Percentiles rank a stretch among this genome's conserved stretches.
Evolutionary conservation across 2,888 invertebrate genomes (phyloP).

Genomic region (Myopa testacea): DNA sequence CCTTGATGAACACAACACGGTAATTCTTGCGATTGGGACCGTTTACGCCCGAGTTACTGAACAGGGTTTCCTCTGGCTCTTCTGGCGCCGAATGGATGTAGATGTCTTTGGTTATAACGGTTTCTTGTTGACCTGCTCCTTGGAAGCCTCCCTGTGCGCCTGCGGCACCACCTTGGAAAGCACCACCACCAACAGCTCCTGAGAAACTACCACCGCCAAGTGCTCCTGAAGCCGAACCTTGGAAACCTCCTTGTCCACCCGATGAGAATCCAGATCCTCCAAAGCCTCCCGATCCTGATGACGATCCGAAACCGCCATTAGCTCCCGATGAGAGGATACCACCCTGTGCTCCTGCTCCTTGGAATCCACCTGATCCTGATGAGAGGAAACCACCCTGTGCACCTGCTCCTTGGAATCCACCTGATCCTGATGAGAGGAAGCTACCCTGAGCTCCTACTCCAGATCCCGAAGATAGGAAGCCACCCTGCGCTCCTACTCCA

Average conservation of each 20-base stretch:
- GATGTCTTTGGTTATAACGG: constrained; percentile 48
- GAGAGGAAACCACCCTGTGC: no score
- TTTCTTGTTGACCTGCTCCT: not conserved
- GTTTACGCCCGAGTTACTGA: constrained; percentile 45
- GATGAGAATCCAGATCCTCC: not conserved
- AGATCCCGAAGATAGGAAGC: not conserved
- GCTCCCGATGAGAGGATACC: not conserved
- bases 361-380: not conserved
- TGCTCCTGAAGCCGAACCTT: not conserved
- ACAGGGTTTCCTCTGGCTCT: constrained; percentile 48
- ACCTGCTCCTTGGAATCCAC: no score
- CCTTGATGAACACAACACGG: constrained; percentile 53
- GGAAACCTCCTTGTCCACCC: not conserved
- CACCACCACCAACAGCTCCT: not conserved
- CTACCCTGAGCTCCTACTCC: not conserved
- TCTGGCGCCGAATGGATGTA: constrained; percentile 53
- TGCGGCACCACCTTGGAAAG: not conserved
- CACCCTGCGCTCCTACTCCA: not conserved
- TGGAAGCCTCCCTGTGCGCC: not conserved
- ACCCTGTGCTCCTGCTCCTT: no score
- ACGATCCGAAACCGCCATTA: not conserved
- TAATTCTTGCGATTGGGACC: constrained; percentile 51
- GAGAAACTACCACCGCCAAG: not conserved
- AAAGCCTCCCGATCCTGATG: not conserved
- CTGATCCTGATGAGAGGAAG: not conserved